A percentile compares a stretch with the other conserved stretches of the same genome.
These are phyloP conservation scores for Bambusicola thoracicus DNA, from an alignment of 2,113 vertebrate species.

Conservation along the genomic window DNA sequence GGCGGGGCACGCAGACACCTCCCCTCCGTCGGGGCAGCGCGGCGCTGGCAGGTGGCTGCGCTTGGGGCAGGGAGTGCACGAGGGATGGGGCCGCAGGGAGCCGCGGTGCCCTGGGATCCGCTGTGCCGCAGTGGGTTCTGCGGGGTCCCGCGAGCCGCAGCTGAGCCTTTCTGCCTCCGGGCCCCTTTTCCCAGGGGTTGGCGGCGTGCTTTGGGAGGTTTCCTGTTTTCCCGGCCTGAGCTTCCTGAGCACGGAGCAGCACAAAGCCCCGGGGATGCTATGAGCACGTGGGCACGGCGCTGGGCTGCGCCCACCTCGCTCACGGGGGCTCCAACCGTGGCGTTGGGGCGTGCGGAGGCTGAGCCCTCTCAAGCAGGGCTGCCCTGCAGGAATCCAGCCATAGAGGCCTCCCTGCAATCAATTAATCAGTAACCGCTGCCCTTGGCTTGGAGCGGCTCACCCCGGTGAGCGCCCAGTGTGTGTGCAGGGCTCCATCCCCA, in stretches of 20 bases:
- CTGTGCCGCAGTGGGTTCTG: constrained; percentile 20
- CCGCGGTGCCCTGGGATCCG: no score
- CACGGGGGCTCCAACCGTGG: rapidly evolving
- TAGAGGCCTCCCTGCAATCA: constrained; percentile 1
- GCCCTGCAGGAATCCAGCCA: not conserved
- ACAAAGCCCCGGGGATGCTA: not conserved
- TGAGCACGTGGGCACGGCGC: not conserved
- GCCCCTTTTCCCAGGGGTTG: constrained; percentile 8
- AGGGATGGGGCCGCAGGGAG: no score
- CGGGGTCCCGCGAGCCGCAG: constrained; percentile 21
- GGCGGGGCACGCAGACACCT: not conserved
- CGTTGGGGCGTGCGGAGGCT: not conserved
- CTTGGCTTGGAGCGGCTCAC: not conserved
- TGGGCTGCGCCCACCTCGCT: rapidly evolving
- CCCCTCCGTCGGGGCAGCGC: not conserved
- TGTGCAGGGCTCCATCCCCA: not conserved
- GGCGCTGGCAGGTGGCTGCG: not conserved
- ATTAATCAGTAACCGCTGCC: constrained; percentile 41
- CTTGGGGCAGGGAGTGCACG: not conserved
- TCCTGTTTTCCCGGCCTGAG: constrained; percentile 27
- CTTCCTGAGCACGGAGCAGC: not conserved
- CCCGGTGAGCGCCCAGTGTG: not conserved
- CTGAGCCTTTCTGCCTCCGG: constrained; percentile 10
- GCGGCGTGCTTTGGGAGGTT: not conserved
- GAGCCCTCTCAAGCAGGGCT: rapidly evolving